Evolutionary conservation across 1,140 invertebrate genomes (phyloP), one percentile per base, ranked within the genome.

Genomic region (Drosophila insularis): DNA sequence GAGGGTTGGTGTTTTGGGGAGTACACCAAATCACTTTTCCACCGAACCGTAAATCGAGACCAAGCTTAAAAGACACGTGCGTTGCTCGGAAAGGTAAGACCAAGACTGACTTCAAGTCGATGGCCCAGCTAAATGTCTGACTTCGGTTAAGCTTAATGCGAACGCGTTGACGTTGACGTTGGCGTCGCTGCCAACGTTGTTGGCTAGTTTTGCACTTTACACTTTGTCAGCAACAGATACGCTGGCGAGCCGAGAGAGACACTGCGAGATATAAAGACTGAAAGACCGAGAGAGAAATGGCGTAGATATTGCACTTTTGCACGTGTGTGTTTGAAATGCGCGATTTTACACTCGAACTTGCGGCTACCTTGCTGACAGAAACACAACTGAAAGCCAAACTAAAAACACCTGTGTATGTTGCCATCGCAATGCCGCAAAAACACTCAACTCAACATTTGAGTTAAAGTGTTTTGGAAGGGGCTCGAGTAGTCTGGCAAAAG

Each of bases 161-260:
- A 68, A 35, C 58, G 80, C 50, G 43, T 50, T 56, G 63, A n/a
- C 70, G 68, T 27, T 27, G 27, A 27, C 27, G n/a, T 27, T 56
- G 58, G 13, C 74, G 62, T 55, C 54, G 58, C 55, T 73, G 64
- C 66, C 19, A 50, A n/a, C 55, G 32, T 14, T 43, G 64, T 1
- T 50, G 35, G 35, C 65, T 68, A 64, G 68, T 69, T 89, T 89
- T 86, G 85, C 79, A 86, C 81, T 86, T 86, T 89, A 89, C 85
- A 89, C 85, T 89, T 89, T 87, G 82, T 63, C 81, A 74, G 71
- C 50, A 61, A 67, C 53, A 11, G 55, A 63, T 50, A 68, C 71
- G 37, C 40, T 10, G 11, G 3, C 35, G 40, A 31, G 69, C 7
- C 6, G 31, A 21, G 59, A 54, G 40, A 40, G 19, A 35, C 37